Conservation (phyloP, 2,888 invertebrate genomes). For the Oligia fasciuncula region DNA sequence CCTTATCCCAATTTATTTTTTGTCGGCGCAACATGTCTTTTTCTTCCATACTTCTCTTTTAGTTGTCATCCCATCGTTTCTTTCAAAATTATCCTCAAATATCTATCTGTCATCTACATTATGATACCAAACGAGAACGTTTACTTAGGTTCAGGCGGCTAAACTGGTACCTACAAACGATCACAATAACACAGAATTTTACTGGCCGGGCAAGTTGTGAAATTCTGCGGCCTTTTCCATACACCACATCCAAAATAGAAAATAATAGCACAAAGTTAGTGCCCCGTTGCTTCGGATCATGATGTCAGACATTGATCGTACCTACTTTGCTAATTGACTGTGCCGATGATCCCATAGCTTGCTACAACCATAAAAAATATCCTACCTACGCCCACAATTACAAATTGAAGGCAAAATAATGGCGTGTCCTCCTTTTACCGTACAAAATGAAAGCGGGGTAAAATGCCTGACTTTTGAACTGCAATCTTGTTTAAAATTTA, state of each 20-base stretch:
- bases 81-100: neutral
- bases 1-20: too few species aligned
- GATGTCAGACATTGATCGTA: slow-evolving; percentile 56
- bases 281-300: slow-evolving; percentile 7
- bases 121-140: neutral
- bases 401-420: neutral
- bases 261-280: slow-evolving; percentile 8
- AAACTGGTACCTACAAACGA: neutral
- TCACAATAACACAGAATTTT: neutral
- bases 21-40: too few species aligned
- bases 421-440: neutral
- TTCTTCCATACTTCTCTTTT: neutral
- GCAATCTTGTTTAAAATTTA: slow-evolving; percentile 2
- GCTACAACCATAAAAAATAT: slow-evolving; percentile 26
- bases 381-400: slow-evolving; percentile 27
- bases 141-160: too few species aligned
- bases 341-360: slow-evolving; percentile 37
- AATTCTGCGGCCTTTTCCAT: neutral
- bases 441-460: neutral
- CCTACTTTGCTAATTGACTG: slow-evolving; percentile 42
- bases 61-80: neutral
- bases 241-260: slow-evolving; percentile 35
- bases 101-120: neutral
- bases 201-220: neutral
- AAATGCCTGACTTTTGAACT: neutral